A percentile compares a stretch with the other conserved stretches of the same genome.
These are phyloP conservation scores for Ectemnius continuus DNA, from an alignment of 2,888 invertebrate genomes.

Conservation along the genomic window DNA sequence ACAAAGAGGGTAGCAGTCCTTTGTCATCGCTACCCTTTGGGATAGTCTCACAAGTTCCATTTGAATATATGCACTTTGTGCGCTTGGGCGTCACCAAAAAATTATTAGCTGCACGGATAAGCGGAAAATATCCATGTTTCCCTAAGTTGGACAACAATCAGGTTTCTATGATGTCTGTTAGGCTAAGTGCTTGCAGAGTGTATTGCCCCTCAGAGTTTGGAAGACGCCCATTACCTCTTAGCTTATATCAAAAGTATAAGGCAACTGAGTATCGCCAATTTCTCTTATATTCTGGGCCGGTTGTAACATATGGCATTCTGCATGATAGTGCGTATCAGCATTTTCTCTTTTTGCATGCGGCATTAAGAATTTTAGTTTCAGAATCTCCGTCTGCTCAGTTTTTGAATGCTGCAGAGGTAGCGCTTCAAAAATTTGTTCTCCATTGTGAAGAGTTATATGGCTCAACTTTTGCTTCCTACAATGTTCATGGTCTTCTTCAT, in stretches of 20 bases:
- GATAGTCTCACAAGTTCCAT: neutral
- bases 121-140: neutral
- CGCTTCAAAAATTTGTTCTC: conserved; percentile 11
- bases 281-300: no score
- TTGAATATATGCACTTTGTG: conserved; percentile 11
- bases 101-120: conserved; percentile 4
- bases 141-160: no score
- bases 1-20: neutral
- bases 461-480: neutral
- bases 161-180: no score
- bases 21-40: neutral
- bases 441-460: neutral
- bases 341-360: conserved; percentile 7
- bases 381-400: neutral
- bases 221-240: no score
- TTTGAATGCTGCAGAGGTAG: conserved; percentile 2
- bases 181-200: neutral
- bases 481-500: conserved; percentile 7
- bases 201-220: neutral
- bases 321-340: no score
- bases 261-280: no score
- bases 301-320: no score
- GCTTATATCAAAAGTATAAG: no score
- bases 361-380: neutral
- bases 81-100: conserved; percentile 4